Percentiles rank a stretch among this genome's conserved stretches.
phyloP scores from a whole-genome alignment of 2,888 invertebrate genomes.

The Epistrophe grossulariae region DNA sequence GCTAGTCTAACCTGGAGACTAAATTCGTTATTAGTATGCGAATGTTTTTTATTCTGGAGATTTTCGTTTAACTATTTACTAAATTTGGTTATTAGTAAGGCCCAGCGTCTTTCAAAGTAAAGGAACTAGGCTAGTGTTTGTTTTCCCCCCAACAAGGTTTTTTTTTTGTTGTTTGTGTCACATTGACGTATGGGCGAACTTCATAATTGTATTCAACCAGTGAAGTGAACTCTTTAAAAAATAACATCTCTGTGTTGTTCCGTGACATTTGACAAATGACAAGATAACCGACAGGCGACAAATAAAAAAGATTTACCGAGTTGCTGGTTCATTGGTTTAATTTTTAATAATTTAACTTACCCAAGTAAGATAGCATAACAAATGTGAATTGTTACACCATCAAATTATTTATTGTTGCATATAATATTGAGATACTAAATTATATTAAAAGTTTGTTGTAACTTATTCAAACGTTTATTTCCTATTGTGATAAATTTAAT shows the following conservation, averaged over 20 bases:
- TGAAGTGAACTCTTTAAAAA: neutral
- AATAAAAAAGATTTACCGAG: neutral
- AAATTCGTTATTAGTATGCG: too few relatives aligned
- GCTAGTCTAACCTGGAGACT: too few relatives aligned
- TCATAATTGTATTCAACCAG: neutral
- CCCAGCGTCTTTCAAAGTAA: too few relatives aligned
- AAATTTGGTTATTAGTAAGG: too few relatives aligned
- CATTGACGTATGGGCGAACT: too few relatives aligned
- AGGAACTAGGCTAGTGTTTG: too few relatives aligned
- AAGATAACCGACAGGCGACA: neutral
- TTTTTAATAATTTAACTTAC: neutral
- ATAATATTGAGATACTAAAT: neutral
- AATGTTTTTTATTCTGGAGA: too few relatives aligned
- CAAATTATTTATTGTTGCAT: neutral
- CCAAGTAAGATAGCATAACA: constrained; percentile 3
- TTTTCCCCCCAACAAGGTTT: too few relatives aligned
- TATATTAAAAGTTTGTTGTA: too few relatives aligned
- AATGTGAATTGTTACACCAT: neutral
- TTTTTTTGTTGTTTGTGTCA: too few relatives aligned
- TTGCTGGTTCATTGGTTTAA: neutral
- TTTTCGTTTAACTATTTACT: too few relatives aligned
- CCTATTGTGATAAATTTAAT: neutral
- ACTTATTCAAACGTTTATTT: neutral
- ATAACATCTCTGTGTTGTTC: neutral
- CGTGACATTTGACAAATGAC: neutral